Evolutionary conservation across 2,113 vertebrate species (phyloP).

Genomic region (Phyllostomus discolor): DNA sequence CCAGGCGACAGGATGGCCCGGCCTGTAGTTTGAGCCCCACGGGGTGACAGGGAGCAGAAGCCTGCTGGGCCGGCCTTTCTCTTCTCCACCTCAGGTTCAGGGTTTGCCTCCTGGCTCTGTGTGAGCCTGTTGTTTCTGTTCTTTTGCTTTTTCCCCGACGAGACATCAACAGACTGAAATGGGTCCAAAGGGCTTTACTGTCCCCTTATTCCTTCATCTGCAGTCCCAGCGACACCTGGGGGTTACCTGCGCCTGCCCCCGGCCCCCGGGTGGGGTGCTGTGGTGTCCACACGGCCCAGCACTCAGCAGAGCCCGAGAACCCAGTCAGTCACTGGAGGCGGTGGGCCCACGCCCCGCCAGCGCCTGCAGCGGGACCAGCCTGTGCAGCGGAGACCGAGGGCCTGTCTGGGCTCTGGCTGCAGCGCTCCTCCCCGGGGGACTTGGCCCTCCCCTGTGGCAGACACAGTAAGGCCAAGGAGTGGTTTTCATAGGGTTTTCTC

Average conservation of each 20-base stretch:
- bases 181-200: not conserved
- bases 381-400: not conserved
- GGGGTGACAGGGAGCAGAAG: not conserved
- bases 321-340: not conserved
- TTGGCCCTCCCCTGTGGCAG: not conserved
- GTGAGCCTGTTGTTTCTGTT: not conserved
- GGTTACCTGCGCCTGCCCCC: not conserved
- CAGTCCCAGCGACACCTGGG: not conserved
- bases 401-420: not conserved
- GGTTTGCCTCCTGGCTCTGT: not conserved
- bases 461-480: not conserved
- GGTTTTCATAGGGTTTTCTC: not conserved
- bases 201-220: not conserved
- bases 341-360: not conserved
- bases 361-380: not conserved
- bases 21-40: not conserved
- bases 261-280: not conserved
- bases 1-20: not conserved
- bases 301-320: not conserved
- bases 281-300: not conserved
- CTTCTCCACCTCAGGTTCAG: not conserved
- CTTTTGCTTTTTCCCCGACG: not conserved
- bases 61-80: not conserved
- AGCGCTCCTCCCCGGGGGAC: not conserved
- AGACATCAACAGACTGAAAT: not conserved